phyloP scores from a whole-genome alignment of 2,113 vertebrate species.

The Dolichallabes microphthalmus region DNA sequence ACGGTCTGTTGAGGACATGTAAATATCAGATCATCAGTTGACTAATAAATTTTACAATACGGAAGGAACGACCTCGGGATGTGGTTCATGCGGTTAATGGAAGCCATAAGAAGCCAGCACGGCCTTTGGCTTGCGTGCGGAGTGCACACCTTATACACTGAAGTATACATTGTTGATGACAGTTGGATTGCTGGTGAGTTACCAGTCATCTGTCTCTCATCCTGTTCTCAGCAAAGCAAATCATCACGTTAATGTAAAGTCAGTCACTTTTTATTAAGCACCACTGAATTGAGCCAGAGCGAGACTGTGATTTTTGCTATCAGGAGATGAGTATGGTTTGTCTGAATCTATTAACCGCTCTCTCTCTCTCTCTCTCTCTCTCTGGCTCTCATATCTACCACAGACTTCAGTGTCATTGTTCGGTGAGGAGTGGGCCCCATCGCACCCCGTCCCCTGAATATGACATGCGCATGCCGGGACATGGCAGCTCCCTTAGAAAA shows the following conservation, averaged over 20 bases:
- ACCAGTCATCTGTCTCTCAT: constrained; percentile 49
- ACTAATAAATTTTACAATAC: not conserved
- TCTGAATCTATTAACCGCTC: constrained; percentile 52
- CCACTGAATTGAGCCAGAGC: constrained; percentile 25
- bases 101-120: not conserved
- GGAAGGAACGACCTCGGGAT: not conserved
- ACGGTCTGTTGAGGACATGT: not conserved
- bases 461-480: constrained; percentile 73
- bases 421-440: constrained; percentile 54
- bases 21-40: not conserved
- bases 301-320: constrained; percentile 34
- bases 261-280: constrained; percentile 53
- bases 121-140: not conserved
- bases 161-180: constrained; percentile 38
- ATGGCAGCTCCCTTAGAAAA: constrained; percentile 77
- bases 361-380: constrained; percentile 1
- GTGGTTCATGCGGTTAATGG: not conserved
- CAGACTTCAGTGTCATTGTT: constrained; percentile 60
- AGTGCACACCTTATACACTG: not conserved
- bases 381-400: not conserved
- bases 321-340: constrained; percentile 51
- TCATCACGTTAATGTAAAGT: constrained; percentile 53
- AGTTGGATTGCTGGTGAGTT: constrained; percentile 44
- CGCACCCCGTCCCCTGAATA: constrained; percentile 66
- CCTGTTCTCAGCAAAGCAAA: constrained; percentile 39